Evolutionary conservation across 2,113 vertebrate species (phyloP), one percentile per base, ranked within the genome.

Genomic region (Laterallus jamaicensis): DNA sequence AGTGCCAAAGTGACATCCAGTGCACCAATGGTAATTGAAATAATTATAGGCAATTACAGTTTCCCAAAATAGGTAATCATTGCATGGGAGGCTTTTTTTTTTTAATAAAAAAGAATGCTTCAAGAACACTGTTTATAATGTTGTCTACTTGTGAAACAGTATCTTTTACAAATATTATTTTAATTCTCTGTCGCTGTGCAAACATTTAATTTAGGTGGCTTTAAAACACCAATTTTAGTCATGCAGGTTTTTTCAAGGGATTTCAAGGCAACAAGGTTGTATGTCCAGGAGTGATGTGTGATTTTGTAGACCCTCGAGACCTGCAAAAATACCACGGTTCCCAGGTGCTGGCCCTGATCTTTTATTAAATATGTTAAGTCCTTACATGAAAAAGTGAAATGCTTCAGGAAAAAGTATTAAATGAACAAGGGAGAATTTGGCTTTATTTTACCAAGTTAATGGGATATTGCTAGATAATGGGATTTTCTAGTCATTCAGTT

Each of bases 321-420:
- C n/a, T 37, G 13, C 21, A 37, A 77, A 91, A 66, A 56, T 84
- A 73, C 63, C 31, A 26, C 5, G 37, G 22, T 79, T 89, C 29
- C 68, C 50, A 90, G 62, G n/a, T 55, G 66, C 21, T 18, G 24
- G 4, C 26, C 35, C n/a, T 52, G 66, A 74, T 81, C 50, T 31
- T 95, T 88, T 84, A 44, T 91, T 73, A 68, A 85, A 40, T 62
- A 66, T 91, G 75, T 86, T 93, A 92, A 94, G 92, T 96, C 28
- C 16, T 74, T 75, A 58, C 44, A 74, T n/a, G 78, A 93, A 84
- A 91, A 95, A 92, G 13, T 49, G 10, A 92, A 95, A 64, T 56
- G 21, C 66, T 89, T 79, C 59, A 86, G 69, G 39, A 93, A 93
- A 67, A 22, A 69, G 37, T 85, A 71, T 94, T 92, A 91, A 90